Conservation (phyloP, 2,888 invertebrate species). For the Empis stercorea region DNA sequence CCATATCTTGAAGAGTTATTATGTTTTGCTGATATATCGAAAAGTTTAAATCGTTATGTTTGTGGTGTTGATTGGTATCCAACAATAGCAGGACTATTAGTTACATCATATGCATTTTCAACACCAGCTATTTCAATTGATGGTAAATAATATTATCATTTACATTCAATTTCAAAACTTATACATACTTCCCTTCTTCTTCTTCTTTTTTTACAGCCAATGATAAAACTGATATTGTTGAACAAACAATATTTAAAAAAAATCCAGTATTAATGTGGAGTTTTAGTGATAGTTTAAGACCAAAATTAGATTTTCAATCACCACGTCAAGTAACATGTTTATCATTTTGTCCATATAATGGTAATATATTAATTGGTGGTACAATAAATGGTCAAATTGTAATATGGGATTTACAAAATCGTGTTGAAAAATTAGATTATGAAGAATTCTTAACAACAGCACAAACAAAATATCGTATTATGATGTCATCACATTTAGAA, state of each 20-base stretch:
- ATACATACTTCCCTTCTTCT: too few relatives aligned
- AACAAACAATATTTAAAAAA: constrained; percentile 45
- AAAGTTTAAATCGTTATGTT: constrained; percentile 53
- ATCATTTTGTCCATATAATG: constrained; percentile 55
- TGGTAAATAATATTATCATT: not conserved
- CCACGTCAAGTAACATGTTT: constrained; percentile 51
- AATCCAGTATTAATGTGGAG: constrained; percentile 65
- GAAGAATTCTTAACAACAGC: constrained; percentile 47
- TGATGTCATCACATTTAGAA: constrained; percentile 47
- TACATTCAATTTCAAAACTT: too few relatives aligned
- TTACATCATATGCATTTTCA: constrained; percentile 50
- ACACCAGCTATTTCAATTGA: constrained; percentile 21
- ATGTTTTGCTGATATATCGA: constrained; percentile 50
- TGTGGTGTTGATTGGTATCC: constrained; percentile 57
- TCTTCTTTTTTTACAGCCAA: constrained; percentile 11
- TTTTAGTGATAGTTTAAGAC: constrained; percentile 52
- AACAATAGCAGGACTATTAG: constrained; percentile 53
- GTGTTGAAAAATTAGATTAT: constrained; percentile 47
- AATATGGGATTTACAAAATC: constrained; percentile 55
- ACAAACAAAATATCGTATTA: constrained; percentile 47
- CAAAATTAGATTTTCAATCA: constrained; percentile 55
- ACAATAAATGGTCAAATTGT: constrained; percentile 57
- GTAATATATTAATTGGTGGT: constrained; percentile 57
- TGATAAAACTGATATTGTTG: constrained; percentile 37
- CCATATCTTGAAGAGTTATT: constrained; percentile 37